Base-by-base conservation (phyloP, 2,113 vertebrate genomes). In the Patagioenas fasciata region DNA sequence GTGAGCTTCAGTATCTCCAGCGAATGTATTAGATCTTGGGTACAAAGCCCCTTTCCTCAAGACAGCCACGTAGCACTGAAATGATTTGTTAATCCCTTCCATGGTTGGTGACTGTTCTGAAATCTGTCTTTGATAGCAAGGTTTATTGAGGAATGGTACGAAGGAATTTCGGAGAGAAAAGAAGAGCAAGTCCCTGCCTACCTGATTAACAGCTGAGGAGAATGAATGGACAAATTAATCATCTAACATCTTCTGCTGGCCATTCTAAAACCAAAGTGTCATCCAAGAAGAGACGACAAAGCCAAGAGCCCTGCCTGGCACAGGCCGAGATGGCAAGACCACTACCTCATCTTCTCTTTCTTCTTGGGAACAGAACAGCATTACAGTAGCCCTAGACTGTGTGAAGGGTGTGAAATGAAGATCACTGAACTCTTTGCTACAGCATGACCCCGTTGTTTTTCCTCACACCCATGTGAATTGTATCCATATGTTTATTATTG, bases 401-500 rank as follows among this genome's bases (percentile, higher is more conserved):
- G 42, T 69, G 38, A 89, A 94, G 87, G 47, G 38, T 88, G 72
- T 60, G 64, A 77, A 85, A 54, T 3, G 2, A 80, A 94, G 86
- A 80, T 70, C 44, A 51, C 34, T 38, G 42, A 91, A 57, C 54
- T 91, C 77, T 88, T 77, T 3, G 14, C 36, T 18, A 73, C n/a
- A 19, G 42, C 38, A n/a, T 77, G 70, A 85, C 54, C 32, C 26
- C 65, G n/a, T 0, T 88, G 88, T 92, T 86, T 44, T 34, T 47
- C 18, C 36, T 94, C 85, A 72, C 53, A 14, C 36, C 80, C 69
- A 31, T 80, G 29, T 48, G 91, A 92, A 92, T 89, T 86, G 44
- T 31, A 81, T 67, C 88, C 77, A 95, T 79, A 89, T 78, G 70
- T 91, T 95, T 75, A 44, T 85, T 93, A 57, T 57, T 87, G 60